Base-by-base conservation (phyloP, 2,888 invertebrate species). In the Didymodactylos carnosus region DNA sequence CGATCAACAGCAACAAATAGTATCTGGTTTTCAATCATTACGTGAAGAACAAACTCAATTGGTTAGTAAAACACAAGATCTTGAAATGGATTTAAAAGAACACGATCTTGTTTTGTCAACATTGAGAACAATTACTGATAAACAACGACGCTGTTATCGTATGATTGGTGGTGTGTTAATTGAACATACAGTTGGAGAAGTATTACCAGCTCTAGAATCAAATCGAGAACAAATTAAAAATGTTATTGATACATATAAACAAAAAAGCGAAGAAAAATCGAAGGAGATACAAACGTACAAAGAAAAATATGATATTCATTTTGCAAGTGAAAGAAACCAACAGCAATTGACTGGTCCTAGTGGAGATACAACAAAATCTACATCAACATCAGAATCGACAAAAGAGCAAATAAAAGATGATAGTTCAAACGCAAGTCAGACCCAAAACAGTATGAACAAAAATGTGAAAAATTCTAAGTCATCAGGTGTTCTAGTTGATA, bases 81-180 rank as follows among this genome's bases (percentile, higher is more conserved):
- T 95, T 79, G 93, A 94, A 86, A 88, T 90, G 87, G 95, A 97
- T 84, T 87, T 91, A 76, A 93, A 91, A 82, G 95, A 97, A 85
- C 94, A 95, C 86, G 94, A 91, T 94, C 89, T 94, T 83, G 95
- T 97, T 75, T 90, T 94, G 78, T 94, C 94, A 80, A 92, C 94
- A 19, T 85, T 97, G 76, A 89, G 90, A 81, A 89, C 89, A 75
- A 90, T 93, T 29, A 62, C 62, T 4, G 91, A 91, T 80, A 88
- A 87, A 19, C 87, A 88, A 72, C 88, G 94, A 78, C 92, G 90
- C 76, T 95, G 95, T 83, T 95, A 90, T 83, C 88, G 94, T 80
- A 88, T 94, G 86, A 89, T 95, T 77, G 94, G 94, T 73, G 94
- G 94, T 39, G 90, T 95, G 75, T 86, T 95, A 73, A 91, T 92